phyloP scores from a whole-genome alignment of 1,140 invertebrate genomes.

The Bombyx mori region ASM3026992v2 NC_085115.1:16610001-16610500 shows the following conservation, averaged over 20 bases:
- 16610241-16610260: constrained; percentile 50
- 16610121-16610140: constrained; percentile 57
- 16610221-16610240: constrained; percentile 50
- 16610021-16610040: constrained; percentile 26
- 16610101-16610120: constrained; percentile 45
- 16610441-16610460: too few species aligned
- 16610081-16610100: constrained; percentile 27
- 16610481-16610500: too few species aligned
- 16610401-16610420: constrained; percentile 31
- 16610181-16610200: constrained; percentile 50
- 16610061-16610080: constrained; percentile 23
- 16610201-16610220: constrained; percentile 50
- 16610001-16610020: constrained; percentile 23
- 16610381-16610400: constrained; percentile 36
- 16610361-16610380: constrained; percentile 42
- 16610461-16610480: too few species aligned
- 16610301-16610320: constrained; percentile 36
- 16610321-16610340: constrained; percentile 38
- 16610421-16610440: constrained; percentile 29
- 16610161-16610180: constrained; percentile 60
- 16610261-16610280: constrained; percentile 38
- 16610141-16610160: constrained; percentile 37
- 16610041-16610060: constrained; percentile 33
- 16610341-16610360: constrained; percentile 35
- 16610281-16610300: constrained; percentile 54